phyloP scores from a whole-genome alignment of 2,113 vertebrate species.

The Melospiza georgiana region DNA sequence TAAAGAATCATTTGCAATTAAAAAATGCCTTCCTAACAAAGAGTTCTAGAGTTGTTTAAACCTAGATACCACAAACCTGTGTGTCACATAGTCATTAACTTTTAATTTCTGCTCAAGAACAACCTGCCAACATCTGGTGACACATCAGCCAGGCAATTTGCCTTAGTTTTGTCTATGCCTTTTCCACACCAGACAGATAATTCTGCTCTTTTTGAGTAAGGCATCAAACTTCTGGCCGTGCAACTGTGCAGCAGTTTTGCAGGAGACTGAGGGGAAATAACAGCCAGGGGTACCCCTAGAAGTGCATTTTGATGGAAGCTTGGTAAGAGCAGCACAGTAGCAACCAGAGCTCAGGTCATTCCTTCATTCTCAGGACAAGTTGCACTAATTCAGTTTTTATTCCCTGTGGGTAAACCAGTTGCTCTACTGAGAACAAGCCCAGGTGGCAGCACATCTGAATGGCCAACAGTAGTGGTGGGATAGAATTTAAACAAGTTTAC shows the following conservation, averaged over 20 bases:
- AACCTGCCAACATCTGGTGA: not conserved
- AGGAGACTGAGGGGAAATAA: not conserved
- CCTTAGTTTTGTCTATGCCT: not conserved
- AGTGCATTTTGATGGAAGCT: not conserved
- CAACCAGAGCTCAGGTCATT: not conserved
- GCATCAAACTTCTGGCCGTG: not conserved
- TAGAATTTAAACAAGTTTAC: not conserved
- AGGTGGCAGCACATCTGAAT: not conserved
- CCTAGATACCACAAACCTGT: not conserved
- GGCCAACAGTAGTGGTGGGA: not conserved
- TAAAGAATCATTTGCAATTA: not conserved
- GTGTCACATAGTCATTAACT: not conserved
- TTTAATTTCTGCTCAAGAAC: not conserved
- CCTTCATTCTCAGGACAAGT: not conserved
- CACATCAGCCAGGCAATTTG: conserved; percentile 11
- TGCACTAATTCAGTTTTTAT: not conserved
- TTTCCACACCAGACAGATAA: not conserved
- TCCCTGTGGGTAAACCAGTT: not conserved
- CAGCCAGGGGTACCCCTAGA: not conserved
- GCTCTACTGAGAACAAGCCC: not conserved
- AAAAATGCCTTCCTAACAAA: not conserved
- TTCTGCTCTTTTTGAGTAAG: not conserved
- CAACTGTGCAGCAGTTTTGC: not conserved
- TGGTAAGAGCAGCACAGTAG: not conserved
- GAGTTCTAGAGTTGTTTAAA: not conserved